Conservation (phyloP, 2,113 vertebrate species). For the Eulemur rufifrons region DNA sequence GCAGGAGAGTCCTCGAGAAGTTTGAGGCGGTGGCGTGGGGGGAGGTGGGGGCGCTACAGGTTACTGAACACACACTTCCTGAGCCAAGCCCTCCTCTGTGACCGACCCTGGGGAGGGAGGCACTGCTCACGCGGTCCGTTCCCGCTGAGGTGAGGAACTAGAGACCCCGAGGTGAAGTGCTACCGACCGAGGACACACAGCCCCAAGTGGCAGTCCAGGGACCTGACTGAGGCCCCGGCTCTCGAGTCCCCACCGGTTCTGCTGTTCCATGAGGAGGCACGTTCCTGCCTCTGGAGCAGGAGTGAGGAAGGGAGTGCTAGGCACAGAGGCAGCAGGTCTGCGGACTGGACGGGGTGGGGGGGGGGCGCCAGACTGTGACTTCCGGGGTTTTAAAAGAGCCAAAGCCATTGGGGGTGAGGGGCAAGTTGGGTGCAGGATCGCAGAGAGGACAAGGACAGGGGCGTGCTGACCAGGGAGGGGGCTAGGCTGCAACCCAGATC, state of each 20-base stretch:
- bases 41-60: not conserved
- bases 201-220: no score
- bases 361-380: fast-evolving
- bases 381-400: not conserved
- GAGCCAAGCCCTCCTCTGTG: not conserved
- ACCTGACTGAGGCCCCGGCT: not conserved
- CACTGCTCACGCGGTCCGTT: not conserved
- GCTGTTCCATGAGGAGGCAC: fast-evolving
- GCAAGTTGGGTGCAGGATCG: fast-evolving
- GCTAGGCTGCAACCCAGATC: no score
- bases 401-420: not conserved
- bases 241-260: not conserved
- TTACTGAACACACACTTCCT: not conserved
- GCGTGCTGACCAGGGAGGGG: not conserved
- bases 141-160: no score
- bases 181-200: not conserved
- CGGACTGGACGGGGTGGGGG: fast-evolving
- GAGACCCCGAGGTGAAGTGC: not conserved
- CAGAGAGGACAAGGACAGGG: not conserved
- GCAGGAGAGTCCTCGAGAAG: not conserved
- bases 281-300: fast-evolving
- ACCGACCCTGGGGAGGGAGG: not conserved
- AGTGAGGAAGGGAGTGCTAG: no score
- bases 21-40: not conserved
- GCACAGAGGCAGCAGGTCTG: not conserved